phyloP scores from a whole-genome alignment of 2,113 vertebrate genomes.

The Caranx ignobilis region DNA sequence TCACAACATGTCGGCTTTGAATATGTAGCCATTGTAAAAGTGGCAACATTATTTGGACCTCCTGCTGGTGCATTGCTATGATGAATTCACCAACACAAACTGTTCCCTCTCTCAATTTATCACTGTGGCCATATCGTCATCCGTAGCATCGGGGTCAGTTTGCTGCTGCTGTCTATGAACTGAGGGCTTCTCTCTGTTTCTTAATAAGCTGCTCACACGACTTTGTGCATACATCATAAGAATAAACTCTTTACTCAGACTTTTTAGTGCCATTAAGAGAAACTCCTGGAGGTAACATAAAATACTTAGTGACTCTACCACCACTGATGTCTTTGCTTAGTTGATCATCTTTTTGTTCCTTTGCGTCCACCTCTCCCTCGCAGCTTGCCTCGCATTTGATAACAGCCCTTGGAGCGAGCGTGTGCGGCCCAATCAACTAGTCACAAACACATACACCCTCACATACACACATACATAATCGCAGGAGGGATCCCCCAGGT shows the following conservation, averaged over 20 bases:
- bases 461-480: constrained; percentile 4
- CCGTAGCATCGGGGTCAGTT: background rate
- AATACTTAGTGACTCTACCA: background rate
- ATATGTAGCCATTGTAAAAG: constrained; percentile 24
- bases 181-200: background rate
- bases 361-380: constrained; percentile 8
- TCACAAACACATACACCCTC: constrained; percentile 34
- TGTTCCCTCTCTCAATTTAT: background rate
- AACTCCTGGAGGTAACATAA: constrained; percentile 3
- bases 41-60: constrained; percentile 18
- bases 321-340: constrained; percentile 4
- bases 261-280: constrained; percentile 37
- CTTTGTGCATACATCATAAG: constrained; percentile 3
- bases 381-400: constrained; percentile 46
- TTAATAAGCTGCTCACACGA: background rate
- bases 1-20: constrained; percentile 14
- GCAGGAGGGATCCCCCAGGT: constrained; percentile 32
- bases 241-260: background rate
- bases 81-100: constrained; percentile 12
- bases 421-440: constrained; percentile 38
- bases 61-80: constrained; percentile 33
- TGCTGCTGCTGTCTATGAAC: background rate
- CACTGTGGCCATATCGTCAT: background rate
- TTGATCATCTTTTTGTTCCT: constrained; percentile 15
- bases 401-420: constrained; percentile 29